Conservation (phyloP, 1,140 invertebrate species). For the Orchestia grillus region DNA sequence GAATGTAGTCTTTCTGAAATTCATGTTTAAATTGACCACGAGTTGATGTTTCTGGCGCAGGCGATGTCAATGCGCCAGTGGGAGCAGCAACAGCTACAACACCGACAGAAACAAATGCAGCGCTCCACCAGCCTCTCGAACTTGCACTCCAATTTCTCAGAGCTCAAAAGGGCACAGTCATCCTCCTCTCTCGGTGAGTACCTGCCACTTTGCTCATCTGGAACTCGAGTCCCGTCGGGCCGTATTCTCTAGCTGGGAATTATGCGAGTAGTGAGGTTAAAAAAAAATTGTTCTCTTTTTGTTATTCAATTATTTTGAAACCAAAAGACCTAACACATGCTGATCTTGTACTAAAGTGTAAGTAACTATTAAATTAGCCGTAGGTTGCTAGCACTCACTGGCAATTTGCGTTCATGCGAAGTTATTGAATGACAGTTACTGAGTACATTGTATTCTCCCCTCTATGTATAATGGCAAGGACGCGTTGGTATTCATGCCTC, state of each 20-base stretch:
- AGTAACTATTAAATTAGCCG: too few species aligned
- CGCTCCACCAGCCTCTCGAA: conserved; percentile 60
- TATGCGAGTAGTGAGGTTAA: too few species aligned
- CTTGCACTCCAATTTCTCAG: conserved; percentile 56
- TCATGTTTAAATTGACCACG: not conserved
- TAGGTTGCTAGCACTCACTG: too few species aligned
- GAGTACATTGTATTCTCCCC: too few species aligned
- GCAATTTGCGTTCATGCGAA: too few species aligned
- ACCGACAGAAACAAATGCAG: conserved; percentile 56
- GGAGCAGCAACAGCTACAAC: conserved; percentile 46
- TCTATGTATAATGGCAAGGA: too few species aligned
- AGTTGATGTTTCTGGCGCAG: not conserved
- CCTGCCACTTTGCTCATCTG: not conserved
- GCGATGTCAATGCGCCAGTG: conserved; percentile 24
- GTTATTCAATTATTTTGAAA: too few species aligned
- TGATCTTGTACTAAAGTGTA: too few species aligned
- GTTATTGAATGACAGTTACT: too few species aligned
- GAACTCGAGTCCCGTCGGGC: not conserved
- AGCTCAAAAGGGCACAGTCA: conserved; percentile 61
- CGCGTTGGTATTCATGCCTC: too few species aligned
- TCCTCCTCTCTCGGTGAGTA: conserved; percentile 58
- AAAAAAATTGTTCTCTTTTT: too few species aligned
- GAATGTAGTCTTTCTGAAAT: not conserved
- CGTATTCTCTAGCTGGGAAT: not conserved
- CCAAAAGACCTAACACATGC: too few species aligned